Evolutionary conservation across 2,113 vertebrate genomes (phyloP).

Genomic region (Shinisaurus crocodilurus): DNA sequence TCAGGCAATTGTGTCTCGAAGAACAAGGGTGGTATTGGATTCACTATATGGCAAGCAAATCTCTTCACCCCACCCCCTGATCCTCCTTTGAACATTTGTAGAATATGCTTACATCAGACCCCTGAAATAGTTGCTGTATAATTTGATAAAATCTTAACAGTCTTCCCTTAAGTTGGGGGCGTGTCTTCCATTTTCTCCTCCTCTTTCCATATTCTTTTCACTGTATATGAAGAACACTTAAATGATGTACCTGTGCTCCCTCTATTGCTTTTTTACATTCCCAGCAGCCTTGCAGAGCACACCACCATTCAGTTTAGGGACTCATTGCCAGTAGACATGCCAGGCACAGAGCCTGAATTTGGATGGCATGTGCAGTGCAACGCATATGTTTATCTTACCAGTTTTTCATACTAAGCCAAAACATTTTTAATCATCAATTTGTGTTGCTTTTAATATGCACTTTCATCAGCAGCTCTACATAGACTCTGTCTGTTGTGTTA

Average conservation of each 20-base stretch:
- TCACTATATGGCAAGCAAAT: neutral
- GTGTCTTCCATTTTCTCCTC: neutral
- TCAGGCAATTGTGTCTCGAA: neutral
- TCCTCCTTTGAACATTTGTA: neutral
- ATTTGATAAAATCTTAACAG: neutral
- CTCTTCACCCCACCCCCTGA: neutral
- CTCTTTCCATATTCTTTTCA: neutral
- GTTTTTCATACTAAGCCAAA: neutral
- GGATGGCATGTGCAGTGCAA: neutral
- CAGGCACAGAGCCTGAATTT: neutral
- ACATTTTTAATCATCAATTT: neutral
- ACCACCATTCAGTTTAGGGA: neutral
- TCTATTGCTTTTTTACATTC: conserved; percentile 1
- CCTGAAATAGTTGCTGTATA: neutral
- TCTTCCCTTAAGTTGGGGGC: neutral
- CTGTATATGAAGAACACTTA: neutral
- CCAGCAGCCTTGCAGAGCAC: neutral
- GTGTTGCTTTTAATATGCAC: neutral
- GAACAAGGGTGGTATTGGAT: neutral
- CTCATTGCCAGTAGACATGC: neutral
- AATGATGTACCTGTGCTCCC: neutral
- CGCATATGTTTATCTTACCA: neutral
- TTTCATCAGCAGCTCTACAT: neutral
- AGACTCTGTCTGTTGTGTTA: neutral
- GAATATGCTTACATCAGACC: neutral